Conservation (phyloP, 1,140 invertebrate species). For the Habropoda laboriosa region DNA sequence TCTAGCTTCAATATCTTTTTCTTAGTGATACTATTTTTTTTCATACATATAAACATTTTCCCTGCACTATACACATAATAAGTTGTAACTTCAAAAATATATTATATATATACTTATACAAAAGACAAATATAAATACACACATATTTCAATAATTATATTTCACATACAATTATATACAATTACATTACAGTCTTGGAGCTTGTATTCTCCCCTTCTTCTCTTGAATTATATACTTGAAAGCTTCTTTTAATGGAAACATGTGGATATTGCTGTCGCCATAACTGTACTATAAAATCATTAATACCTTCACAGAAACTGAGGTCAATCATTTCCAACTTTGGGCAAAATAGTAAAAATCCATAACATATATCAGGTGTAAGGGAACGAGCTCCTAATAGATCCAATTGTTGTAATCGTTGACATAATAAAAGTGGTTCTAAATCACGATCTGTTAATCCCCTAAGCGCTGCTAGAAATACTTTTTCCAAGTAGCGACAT, state of each 20-base stretch:
- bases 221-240: conserved; percentile 57
- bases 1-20: not conserved
- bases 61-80: not conserved
- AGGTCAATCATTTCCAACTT: conserved; percentile 90
- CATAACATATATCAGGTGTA: conserved; percentile 86
- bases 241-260: conserved; percentile 85
- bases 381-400: conserved; percentile 90
- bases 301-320: conserved; percentile 92
- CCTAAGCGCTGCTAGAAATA: conserved; percentile 89
- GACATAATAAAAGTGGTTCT: conserved; percentile 85
- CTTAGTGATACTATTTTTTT: not conserved
- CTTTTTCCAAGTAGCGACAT: conserved; percentile 87
- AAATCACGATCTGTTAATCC: conserved; percentile 90
- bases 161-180: conserved; percentile 22
- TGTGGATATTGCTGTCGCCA: conserved; percentile 85
- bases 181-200: conserved; percentile 11
- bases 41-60: conserved; percentile 6
- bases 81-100: conserved; percentile 11
- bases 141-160: conserved; percentile 4
- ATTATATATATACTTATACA: conserved; percentile 10
- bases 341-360: conserved; percentile 81
- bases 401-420: conserved; percentile 89
- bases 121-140: not conserved
- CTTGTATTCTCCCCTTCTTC: too few relatives aligned
- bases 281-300: conserved; percentile 85